Conservation (phyloP, 1,140 invertebrate species). For the Achroia grisella region DNA sequence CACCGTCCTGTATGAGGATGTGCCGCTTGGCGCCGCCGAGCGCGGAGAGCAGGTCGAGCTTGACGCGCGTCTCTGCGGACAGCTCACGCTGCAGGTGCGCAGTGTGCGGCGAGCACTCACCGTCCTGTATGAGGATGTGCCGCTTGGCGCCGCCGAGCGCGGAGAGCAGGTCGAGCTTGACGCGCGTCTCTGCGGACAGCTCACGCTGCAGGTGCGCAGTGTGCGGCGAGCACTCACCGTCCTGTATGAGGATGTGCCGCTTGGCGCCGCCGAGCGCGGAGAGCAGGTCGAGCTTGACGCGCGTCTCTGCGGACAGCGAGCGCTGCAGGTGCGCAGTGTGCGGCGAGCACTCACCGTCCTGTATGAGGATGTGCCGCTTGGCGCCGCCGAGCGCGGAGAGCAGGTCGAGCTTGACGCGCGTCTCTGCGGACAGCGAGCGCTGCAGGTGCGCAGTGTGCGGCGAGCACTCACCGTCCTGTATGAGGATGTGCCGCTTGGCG, state of each 20-base stretch:
- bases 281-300: conserved; percentile 1
- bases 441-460: conserved; percentile 11
- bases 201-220: conserved; percentile 10
- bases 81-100: conserved; percentile 19
- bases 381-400: conserved; percentile 19
- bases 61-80: not conserved
- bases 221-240: conserved; percentile 13
- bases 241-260: conserved; percentile 32
- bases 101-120: conserved; percentile 15
- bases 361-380: conserved; percentile 36
- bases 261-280: conserved; percentile 22
- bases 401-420: conserved; percentile 1
- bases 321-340: conserved; percentile 12
- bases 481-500: conserved; percentile 30
- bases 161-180: conserved; percentile 2
- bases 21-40: conserved; percentile 20
- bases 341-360: conserved; percentile 8
- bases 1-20: not conserved
- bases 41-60: conserved; percentile 6
- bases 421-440: conserved; percentile 8
- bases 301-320: conserved; percentile 3
- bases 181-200: not conserved
- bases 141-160: conserved; percentile 22
- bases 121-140: conserved; percentile 31
- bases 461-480: conserved; percentile 3